Evolutionary conservation across 2,113 vertebrate genomes (phyloP).

Genomic region (Phalacrocorax carbo): DNA sequence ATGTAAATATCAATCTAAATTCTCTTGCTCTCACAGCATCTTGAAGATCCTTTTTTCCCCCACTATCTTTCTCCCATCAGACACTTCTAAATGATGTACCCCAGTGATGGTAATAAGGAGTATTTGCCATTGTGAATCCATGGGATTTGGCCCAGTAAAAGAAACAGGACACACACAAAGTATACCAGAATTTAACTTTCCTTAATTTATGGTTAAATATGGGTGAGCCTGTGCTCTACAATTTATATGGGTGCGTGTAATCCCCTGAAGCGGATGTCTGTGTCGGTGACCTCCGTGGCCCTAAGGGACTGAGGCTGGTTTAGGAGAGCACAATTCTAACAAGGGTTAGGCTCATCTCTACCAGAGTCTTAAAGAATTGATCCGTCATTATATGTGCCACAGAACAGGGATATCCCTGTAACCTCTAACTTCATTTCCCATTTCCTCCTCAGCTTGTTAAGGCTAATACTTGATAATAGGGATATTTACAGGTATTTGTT

Average conservation of each 20-base stretch:
- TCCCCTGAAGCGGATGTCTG: background rate
- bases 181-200: background rate
- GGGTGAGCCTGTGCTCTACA: background rate
- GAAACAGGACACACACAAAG: background rate
- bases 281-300: background rate
- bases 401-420: background rate
- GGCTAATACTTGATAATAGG: background rate
- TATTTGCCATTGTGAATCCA: background rate
- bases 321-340: background rate
- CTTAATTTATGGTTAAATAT: background rate
- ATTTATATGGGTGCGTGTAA: background rate
- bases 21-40: background rate
- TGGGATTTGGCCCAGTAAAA: background rate
- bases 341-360: background rate
- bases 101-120: background rate
- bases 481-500: background rate
- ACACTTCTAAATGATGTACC: background rate
- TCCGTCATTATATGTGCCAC: background rate
- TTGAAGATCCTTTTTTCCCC: background rate
- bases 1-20: background rate
- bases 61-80: background rate
- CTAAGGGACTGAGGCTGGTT: background rate
- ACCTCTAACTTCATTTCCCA: background rate
- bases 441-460: background rate
- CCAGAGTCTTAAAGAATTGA: background rate